Conservation (phyloP, 2,113 vertebrate species). For the Ramphastos sulfuratus region DNA sequence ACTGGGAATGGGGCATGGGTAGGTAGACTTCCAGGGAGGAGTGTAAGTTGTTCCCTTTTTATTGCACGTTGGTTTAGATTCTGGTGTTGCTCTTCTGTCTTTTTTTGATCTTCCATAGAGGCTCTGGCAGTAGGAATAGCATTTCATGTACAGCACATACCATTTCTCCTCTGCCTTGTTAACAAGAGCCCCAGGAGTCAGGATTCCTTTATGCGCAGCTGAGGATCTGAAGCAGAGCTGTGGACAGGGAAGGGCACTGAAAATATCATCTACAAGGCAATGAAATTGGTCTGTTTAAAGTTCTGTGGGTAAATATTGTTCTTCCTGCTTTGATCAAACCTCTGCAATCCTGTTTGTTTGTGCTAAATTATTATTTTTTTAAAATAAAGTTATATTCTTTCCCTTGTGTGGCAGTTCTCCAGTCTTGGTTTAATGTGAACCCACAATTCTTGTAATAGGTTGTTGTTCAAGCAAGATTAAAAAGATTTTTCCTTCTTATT, state of each 20-base stretch:
- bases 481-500: not conserved
- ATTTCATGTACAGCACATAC: not conserved
- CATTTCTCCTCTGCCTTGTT: not conserved
- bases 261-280: not conserved
- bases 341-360: not conserved
- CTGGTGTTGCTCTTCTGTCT: slow-evolving; percentile 46
- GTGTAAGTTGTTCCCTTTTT: not conserved
- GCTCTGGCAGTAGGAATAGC: not conserved
- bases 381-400: slow-evolving; percentile 54
- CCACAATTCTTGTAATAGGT: not conserved
- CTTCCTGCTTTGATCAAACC: slow-evolving; percentile 4
- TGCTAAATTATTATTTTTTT: slow-evolving; percentile 70
- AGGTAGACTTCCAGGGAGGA: slow-evolving; percentile 47
- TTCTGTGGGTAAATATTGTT: not conserved
- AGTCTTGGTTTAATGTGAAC: not conserved
- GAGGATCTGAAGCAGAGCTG: not conserved
- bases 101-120: not conserved
- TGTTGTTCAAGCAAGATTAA: not conserved
- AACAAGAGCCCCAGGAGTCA: not conserved
- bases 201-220: not conserved
- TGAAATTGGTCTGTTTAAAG: not conserved
- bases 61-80: not conserved
- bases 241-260: not conserved
- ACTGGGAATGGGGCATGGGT: slow-evolving; percentile 45
- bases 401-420: not conserved